Percentiles rank a stretch among this genome's conserved stretches.
These are phyloP conservation scores for Ophonus ardosiacus DNA, from an alignment of 2,888 invertebrate genomes.

Conservation along the genomic window DNA sequence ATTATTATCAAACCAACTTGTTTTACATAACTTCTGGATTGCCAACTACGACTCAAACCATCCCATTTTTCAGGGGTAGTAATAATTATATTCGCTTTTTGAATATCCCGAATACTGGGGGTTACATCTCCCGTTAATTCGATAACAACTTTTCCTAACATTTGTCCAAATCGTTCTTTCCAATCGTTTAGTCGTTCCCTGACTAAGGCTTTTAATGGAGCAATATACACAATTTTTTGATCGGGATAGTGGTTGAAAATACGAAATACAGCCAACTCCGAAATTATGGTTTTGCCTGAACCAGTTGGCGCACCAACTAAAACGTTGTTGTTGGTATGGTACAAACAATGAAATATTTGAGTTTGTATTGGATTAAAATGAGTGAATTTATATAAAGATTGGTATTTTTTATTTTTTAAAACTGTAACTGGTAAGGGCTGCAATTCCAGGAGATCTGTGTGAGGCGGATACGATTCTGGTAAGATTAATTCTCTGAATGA, in stretches of 20 bases:
- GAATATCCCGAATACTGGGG: slow-evolving; percentile 91
- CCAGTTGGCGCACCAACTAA: slow-evolving; percentile 96
- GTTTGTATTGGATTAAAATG: slow-evolving; percentile 99
- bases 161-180: slow-evolving; percentile 87
- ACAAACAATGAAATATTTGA: slow-evolving; percentile 97
- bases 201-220: slow-evolving; percentile 98
- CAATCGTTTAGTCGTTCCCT: slow-evolving; percentile 98
- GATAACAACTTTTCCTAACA: slow-evolving; percentile 89
- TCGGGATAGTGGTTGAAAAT: slow-evolving; percentile 89
- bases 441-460: slow-evolving; percentile 94
- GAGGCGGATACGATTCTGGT: slow-evolving; percentile 94
- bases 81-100: slow-evolving; percentile 93
- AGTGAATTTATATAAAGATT: slow-evolving; percentile 91
- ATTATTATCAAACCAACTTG: slow-evolving; percentile 95
- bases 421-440: slow-evolving; percentile 93
- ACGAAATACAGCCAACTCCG: slow-evolving; percentile 97
- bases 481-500: slow-evolving; percentile 92
- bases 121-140: slow-evolving; percentile 97
- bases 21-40: slow-evolving; percentile 95
- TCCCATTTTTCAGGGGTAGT: slow-evolving; percentile 99
- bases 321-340: slow-evolving; percentile 95
- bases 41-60: slow-evolving; percentile 98
- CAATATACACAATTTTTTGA: slow-evolving; percentile 96
- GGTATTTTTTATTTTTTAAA: slow-evolving; percentile 86
- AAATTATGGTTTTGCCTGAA: slow-evolving; percentile 98